Base-by-base conservation (phyloP, 2,888 invertebrate species). In the Lamproptera curius region DNA sequence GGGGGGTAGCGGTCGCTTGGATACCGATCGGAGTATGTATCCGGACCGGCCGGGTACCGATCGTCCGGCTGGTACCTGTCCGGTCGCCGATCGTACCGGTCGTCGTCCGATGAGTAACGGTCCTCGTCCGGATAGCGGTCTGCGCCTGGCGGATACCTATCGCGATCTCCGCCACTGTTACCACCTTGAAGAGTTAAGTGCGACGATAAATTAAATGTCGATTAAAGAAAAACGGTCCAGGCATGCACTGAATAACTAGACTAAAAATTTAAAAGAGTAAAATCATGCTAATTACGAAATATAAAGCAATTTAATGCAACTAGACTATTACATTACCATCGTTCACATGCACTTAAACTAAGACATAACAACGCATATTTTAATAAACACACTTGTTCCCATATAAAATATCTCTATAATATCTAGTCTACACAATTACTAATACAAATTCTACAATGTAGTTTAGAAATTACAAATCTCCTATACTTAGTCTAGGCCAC, bases 51-150 rank as follows among this genome's bases (percentile, higher is more conserved):
- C 56, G 79, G 78, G 58, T 85, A 86, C 40, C 78, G 75, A 65
- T 89, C 89, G 13, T 88, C 57, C 67, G 69, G 76, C 1, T 89
- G 83, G 58, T 85, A 89, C 58, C 89, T 84, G 65, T 91, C 90
- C 35, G 84, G 76, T 46, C 78, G 70, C 56, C 80, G 73, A 58
- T 79, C 74, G 61, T 85, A 88, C 54, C 84, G 81, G 63, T 88
- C 88, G 58, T 86, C 86, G 57, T 81, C 64, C 13, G 36, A 73
- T 16, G 89, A 80, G 67, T 89, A 90, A 51, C 90, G 84, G 59
- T 89, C 89, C 53, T 86, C 82, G 55, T 83, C 78, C 37, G 86
- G 84, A 59, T 86, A 84, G 64, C 86, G 81, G 61, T 86, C 85
- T 51, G 73, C 79, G 59, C 81, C 83, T 11, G 70, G 69, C 15